Conservation (phyloP, 2,113 vertebrate species). For the Tonatia bakeri region DNA sequence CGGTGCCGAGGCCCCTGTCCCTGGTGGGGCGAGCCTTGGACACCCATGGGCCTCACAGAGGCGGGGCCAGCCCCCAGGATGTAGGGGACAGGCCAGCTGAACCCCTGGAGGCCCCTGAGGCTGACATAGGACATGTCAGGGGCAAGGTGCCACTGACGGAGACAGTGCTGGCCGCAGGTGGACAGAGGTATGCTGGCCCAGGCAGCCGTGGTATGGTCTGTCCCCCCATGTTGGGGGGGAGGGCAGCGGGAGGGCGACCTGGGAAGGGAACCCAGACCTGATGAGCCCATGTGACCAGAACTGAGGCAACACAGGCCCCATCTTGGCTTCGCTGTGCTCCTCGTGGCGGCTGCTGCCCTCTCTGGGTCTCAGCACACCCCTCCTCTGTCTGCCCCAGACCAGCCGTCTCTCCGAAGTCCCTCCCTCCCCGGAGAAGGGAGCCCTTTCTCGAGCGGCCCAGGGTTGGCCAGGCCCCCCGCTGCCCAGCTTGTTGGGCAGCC, state of each 20-base stretch:
- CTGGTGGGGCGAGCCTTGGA: not conserved
- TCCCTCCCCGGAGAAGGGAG: not conserved
- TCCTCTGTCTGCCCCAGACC: not conserved
- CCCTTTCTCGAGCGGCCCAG: not conserved
- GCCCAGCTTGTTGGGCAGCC: not conserved
- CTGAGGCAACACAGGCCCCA: no score
- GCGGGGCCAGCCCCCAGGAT: not conserved
- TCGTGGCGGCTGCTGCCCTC: not conserved
- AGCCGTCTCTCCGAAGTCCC: not conserved
- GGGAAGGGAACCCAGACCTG: no score
- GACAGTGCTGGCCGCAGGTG: not conserved
- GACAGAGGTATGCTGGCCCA: no score
- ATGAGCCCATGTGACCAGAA: no score
- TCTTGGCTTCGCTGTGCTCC: not conserved
- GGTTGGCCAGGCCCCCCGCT: rapidly evolving
- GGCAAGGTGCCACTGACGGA: rapidly evolving
- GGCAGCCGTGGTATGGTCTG: no score
- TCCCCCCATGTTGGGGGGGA: no score
- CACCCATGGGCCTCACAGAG: no score
- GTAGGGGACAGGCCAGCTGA: not conserved
- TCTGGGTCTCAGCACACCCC: not conserved
- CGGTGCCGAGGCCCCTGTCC: not conserved
- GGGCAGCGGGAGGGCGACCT: no score
- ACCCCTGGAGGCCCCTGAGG: not conserved
- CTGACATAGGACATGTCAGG: rapidly evolving